Percentiles rank a stretch among this genome's conserved stretches.
Evolutionary conservation across 2,797 vertebrate species (phyloP).

Genomic region (Phoxinus dragarum): DNA sequence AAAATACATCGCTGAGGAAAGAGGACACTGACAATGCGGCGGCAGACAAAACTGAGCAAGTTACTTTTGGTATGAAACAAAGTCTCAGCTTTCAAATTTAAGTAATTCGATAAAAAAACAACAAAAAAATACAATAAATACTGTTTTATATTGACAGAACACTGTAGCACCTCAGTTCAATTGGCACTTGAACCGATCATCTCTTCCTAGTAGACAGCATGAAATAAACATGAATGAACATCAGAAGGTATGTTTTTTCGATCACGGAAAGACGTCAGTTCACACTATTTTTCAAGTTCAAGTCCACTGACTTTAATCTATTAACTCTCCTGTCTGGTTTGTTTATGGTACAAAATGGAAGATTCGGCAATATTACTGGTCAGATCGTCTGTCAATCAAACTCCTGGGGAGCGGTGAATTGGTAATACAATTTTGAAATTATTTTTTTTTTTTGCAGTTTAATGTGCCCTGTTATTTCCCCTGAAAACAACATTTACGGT

Average conservation of each 20-base stretch:
- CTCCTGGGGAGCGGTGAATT: too few relatives aligned
- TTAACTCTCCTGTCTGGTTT: background rate
- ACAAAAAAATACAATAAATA: background rate
- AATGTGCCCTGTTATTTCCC: background rate
- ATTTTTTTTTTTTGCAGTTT: background rate
- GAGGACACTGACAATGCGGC: background rate
- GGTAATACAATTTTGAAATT: too few relatives aligned
- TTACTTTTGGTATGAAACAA: background rate
- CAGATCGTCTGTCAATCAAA: too few relatives aligned
- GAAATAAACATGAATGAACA: background rate
- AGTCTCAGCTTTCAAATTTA: background rate
- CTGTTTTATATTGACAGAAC: background rate
- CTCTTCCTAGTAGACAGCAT: background rate
- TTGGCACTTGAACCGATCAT: background rate
- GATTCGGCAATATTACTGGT: background rate
- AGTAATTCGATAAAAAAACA: too few relatives aligned
- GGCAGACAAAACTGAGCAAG: background rate
- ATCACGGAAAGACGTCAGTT: too few relatives aligned
- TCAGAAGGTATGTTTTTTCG: background rate
- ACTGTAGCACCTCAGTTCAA: background rate
- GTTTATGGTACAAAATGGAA: background rate
- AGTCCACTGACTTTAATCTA: background rate
- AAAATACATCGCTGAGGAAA: background rate
- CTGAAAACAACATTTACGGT: background rate
- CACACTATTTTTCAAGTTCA: too few relatives aligned